Percentiles rank a stretch among this genome's conserved stretches.
phyloP scores from a whole-genome alignment of 2,113 vertebrate species.

The Gallinago undulata region DNA sequence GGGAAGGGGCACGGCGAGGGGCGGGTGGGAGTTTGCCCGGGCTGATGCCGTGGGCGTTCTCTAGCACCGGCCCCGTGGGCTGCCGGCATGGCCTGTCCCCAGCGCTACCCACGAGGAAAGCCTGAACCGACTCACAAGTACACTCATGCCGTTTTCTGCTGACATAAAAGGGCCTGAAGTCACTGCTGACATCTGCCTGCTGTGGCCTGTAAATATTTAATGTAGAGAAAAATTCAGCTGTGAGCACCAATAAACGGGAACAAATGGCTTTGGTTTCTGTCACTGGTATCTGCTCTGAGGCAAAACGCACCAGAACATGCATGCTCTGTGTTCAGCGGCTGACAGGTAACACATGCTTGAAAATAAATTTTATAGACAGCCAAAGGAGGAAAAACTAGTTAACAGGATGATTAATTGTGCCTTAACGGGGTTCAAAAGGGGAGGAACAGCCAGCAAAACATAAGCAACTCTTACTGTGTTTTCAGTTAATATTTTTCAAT shows the following conservation, averaged over 20 bases:
- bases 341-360: background rate
- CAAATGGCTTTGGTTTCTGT: background rate
- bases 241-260: background rate
- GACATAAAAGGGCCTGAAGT: background rate
- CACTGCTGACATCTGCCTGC: background rate
- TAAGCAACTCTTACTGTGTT: background rate
- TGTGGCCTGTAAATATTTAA: background rate
- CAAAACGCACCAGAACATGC: background rate
- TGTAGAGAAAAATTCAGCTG: background rate
- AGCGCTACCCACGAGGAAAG: rapidly evolving
- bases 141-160: background rate
- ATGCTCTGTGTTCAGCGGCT: background rate
- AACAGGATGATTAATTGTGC: background rate
- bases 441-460: background rate
- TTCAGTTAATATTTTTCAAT: background rate
- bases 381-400: background rate
- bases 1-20: rapidly evolving
- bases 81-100: rapidly evolving
- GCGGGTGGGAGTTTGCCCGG: background rate
- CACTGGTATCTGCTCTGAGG: background rate
- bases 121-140: background rate
- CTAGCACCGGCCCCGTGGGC: background rate
- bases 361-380: background rate
- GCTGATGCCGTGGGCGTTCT: rapidly evolving
- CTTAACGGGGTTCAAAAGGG: background rate